A percentile compares a stretch with the other conserved stretches of the same genome.
phyloP scores from a whole-genome alignment of 2,113 vertebrate genomes.

The Scomber japonicus region DNA sequence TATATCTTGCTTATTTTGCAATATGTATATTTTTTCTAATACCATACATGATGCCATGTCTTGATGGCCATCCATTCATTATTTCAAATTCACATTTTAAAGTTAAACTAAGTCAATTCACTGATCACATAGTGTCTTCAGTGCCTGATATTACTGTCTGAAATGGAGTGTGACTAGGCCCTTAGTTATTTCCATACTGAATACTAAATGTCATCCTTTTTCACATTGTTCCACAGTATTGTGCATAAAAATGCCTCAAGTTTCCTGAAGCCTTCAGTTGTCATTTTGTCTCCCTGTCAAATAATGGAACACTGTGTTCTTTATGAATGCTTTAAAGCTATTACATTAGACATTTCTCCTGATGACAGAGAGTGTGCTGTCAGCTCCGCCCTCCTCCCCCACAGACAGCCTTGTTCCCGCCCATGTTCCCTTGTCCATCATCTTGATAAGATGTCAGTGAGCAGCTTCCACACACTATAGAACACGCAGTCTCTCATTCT shows the following conservation, averaged over 20 bases:
- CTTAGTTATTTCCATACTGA: no score
- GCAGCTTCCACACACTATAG: not conserved
- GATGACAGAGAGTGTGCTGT: conserved; percentile 14
- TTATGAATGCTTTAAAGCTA: not conserved
- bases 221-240: not conserved
- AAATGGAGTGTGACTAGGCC: no score
- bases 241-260: not conserved
- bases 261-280: not conserved
- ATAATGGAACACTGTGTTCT: not conserved
- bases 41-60: no score
- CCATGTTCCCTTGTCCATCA: conserved; percentile 26
- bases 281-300: not conserved
- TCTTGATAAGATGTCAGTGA: conserved; percentile 23
- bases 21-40: no score
- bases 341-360: conserved; percentile 11
- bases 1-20: no score
- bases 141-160: no score
- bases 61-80: no score
- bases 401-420: not conserved
- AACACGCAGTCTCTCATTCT: conserved; percentile 3
- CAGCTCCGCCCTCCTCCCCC: conserved; percentile 5
- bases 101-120: no score
- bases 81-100: no score
- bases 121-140: no score
- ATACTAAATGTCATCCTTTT: not conserved